These are phyloP conservation scores for Micrasema longulum DNA, from an alignment of 1,140 invertebrate species.

Conservation along the genomic window DNA sequence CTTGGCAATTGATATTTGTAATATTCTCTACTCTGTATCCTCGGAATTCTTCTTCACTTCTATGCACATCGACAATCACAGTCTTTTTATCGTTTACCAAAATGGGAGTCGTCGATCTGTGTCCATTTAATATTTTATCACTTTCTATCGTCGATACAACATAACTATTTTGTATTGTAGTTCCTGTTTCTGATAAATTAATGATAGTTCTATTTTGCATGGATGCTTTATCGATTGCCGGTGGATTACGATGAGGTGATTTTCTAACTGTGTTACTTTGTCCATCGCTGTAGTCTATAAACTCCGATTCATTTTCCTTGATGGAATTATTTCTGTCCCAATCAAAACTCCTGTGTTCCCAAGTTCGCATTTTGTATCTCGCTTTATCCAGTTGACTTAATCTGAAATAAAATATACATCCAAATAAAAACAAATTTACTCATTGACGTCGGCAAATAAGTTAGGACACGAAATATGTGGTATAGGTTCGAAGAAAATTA, in stretches of 20 bases:
- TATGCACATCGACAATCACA: slow-evolving; percentile 73
- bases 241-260: slow-evolving; percentile 32
- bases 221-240: slow-evolving; percentile 37
- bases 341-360: slow-evolving; percentile 49
- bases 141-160: slow-evolving; percentile 57
- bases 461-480: too few species aligned
- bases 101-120: slow-evolving; percentile 22
- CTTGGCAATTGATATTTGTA: slow-evolving; percentile 48
- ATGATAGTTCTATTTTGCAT: slow-evolving; percentile 74
- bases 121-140: slow-evolving; percentile 28
- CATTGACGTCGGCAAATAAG: too few species aligned
- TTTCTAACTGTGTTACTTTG: slow-evolving; percentile 33
- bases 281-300: slow-evolving; percentile 32
- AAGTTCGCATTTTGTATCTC: slow-evolving; percentile 46
- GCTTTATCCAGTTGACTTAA: slow-evolving; percentile 50
- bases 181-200: slow-evolving; percentile 75
- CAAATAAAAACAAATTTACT: too few species aligned
- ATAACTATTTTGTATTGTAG: slow-evolving; percentile 74
- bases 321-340: slow-evolving; percentile 50
- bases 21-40: slow-evolving; percentile 37
- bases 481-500: too few species aligned
- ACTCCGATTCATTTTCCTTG: slow-evolving; percentile 49
- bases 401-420: too few species aligned
- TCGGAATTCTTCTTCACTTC: slow-evolving; percentile 57
- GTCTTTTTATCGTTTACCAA: slow-evolving; percentile 68